Conservation (phyloP, 1,140 invertebrate genomes). For the Pectinophora gossypiella region DNA sequence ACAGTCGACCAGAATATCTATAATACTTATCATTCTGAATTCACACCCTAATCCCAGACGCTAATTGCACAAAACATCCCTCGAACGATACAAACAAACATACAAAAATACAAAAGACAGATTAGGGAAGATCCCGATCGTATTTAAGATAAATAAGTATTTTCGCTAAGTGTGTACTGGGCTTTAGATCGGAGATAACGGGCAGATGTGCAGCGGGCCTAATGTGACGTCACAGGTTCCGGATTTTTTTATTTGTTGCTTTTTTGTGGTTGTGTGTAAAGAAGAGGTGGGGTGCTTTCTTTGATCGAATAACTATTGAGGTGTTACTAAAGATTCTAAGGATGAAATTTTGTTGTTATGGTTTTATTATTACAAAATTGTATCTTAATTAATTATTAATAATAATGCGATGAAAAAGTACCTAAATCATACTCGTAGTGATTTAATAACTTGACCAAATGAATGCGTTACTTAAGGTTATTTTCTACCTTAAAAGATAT, state of each 20-base stretch:
- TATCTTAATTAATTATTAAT: too few relatives aligned
- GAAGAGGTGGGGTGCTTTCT: too few relatives aligned
- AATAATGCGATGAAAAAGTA: too few relatives aligned
- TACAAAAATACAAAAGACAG: constrained; percentile 56
- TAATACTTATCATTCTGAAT: constrained; percentile 28
- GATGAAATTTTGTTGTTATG: too few relatives aligned
- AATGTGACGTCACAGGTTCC: constrained; percentile 27
- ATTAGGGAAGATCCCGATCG: constrained; percentile 68
- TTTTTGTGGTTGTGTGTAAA: constrained; percentile 13
- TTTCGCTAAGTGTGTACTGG: constrained; percentile 54
- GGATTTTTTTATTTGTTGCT: constrained; percentile 8
- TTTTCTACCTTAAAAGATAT: too few relatives aligned
- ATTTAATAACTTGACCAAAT: too few relatives aligned
- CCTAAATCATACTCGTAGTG: too few relatives aligned
- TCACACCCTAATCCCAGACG: constrained; percentile 52
- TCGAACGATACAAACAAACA: constrained; percentile 48
- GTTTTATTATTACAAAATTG: too few relatives aligned
- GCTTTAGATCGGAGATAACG: constrained; percentile 64
- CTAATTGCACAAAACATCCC: constrained; percentile 68
- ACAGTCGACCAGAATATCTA: background rate
- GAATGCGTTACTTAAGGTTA: too few relatives aligned
- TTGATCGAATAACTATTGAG: too few relatives aligned
- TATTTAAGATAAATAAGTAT: constrained; percentile 70
- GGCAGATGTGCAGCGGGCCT: constrained; percentile 50
- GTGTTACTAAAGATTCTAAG: too few relatives aligned